Evolutionary conservation across 2,113 vertebrate genomes (phyloP), one percentile per base, ranked within the genome.

Genomic region (Laterallus jamaicensis): DNA sequence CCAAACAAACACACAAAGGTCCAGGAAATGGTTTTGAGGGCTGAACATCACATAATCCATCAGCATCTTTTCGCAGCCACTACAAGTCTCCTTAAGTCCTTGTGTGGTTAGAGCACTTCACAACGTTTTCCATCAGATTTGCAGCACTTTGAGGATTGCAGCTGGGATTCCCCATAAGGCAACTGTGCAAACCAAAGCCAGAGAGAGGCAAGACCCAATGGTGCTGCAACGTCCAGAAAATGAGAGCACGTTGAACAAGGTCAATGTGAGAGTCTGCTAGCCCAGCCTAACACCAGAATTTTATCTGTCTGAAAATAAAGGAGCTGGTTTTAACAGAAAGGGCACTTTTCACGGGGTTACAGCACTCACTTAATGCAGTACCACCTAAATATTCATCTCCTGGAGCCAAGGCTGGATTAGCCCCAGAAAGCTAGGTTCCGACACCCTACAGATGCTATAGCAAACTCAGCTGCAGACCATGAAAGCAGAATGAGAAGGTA

Each of bases 21-120:
- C 11, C 4, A 4, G 37, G 28, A 79, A 59, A 82, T 2, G 8
- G 15, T 80, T 87, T 58, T 64, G 67, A 89, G 95, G 49, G 44
- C 21, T 80, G 54, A 66, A 60, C 40, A 73, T 62, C 4, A 1
- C 58, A 49, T 22, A 86, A 31, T 39, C 42, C 40, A 86, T 11
- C 60, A 49, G 50, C 6, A 32, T 39, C 39, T 80, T 82, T 74
- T 52, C 35, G 81, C 75, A 74, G 19, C 32, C 44, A 24, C 37
- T 44, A 9, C 21, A 44, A 29, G 18, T 24, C 49, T 83, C 59
- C 60, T 59, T 67, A 66, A n/a, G 40, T 50, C 71, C 50, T 24
- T 25, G 6, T 22, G 42, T 16, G 35, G 82, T 14, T 4, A 0
- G 2, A 52, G 24, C 0, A 1, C 28, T 71, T 67, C 32, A 73